phyloP scores from a whole-genome alignment of 2,888 invertebrate species.

The Eristalinus aeneus region DNA sequence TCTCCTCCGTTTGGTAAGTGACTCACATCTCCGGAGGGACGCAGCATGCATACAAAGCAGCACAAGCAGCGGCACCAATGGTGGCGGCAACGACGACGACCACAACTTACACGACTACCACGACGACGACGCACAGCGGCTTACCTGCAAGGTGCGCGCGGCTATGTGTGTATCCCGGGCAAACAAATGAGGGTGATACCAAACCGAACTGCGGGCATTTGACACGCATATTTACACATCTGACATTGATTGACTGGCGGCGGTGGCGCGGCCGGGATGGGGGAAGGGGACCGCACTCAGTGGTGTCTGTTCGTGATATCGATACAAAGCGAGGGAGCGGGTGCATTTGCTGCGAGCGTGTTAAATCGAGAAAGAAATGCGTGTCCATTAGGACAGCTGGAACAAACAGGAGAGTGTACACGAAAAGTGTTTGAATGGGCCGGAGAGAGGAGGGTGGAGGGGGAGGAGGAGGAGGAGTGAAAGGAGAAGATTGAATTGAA shows the following conservation, averaged over 20 bases:
- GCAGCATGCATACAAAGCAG: slow-evolving; percentile 54
- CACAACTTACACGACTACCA: too few species aligned
- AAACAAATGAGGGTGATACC: slow-evolving; percentile 58
- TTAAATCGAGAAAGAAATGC: slow-evolving; percentile 33
- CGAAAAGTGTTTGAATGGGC: background rate
- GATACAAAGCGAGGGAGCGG: slow-evolving; percentile 29
- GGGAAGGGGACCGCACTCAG: background rate
- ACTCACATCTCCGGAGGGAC: slow-evolving; percentile 41
- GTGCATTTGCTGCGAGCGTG: slow-evolving; percentile 41
- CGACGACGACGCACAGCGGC: background rate
- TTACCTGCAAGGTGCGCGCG: slow-evolving; percentile 42
- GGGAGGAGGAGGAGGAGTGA: background rate
- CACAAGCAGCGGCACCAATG: background rate
- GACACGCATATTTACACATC: slow-evolving; percentile 70
- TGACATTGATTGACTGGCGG: slow-evolving; percentile 67
- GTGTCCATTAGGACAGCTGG: slow-evolving; percentile 40
- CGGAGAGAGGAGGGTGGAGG: background rate
- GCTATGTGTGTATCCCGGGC: slow-evolving; percentile 9
- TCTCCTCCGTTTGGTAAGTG: slow-evolving; percentile 37
- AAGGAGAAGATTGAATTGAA: background rate
- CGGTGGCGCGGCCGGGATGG: background rate
- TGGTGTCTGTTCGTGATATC: slow-evolving; percentile 52
- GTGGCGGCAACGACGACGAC: background rate
- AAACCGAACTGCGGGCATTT: slow-evolving; percentile 60
- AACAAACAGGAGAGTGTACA: slow-evolving; percentile 7